phyloP scores from a whole-genome alignment of 92 coral and sea anemone species.

The Phenganax subtilis region DNA sequence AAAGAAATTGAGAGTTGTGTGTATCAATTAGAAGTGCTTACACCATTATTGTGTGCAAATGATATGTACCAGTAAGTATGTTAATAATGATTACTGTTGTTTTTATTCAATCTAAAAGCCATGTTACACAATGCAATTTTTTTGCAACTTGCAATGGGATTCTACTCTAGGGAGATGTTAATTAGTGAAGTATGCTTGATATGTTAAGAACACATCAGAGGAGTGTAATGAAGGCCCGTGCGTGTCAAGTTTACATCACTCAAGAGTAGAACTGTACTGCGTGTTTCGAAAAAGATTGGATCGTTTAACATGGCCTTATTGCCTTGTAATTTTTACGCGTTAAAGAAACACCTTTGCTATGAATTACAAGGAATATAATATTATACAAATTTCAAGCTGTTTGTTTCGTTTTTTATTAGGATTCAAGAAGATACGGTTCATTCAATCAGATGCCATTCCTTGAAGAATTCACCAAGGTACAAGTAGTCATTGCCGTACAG shows the following conservation, averaged over 20 bases:
- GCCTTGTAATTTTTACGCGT: too few species aligned
- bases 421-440: constrained; percentile 72
- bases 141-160: neutral
- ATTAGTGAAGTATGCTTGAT: too few species aligned
- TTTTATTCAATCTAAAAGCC: neutral
- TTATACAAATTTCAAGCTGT: neutral
- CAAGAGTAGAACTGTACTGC: too few species aligned
- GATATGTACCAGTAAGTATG: constrained; percentile 66
- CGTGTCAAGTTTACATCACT: too few species aligned
- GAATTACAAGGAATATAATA: too few species aligned
- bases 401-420: constrained; percentile 41
- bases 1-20: constrained; percentile 87
- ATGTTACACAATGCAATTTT: neutral
- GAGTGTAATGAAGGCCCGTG: too few species aligned
- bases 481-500: neutral
- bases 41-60: constrained; percentile 80
- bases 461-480: constrained; percentile 80
- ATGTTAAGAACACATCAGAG: too few species aligned
- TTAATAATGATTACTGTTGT: neutral
- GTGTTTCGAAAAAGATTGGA: too few species aligned
- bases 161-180: too few species aligned
- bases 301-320: too few species aligned
- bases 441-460: constrained; percentile 74
- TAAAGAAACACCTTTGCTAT: too few species aligned
- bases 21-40: constrained; percentile 82